Evolutionary conservation across 1,140 invertebrate species (phyloP).

Genomic region (Mycetomoellerius zeteki): DNA sequence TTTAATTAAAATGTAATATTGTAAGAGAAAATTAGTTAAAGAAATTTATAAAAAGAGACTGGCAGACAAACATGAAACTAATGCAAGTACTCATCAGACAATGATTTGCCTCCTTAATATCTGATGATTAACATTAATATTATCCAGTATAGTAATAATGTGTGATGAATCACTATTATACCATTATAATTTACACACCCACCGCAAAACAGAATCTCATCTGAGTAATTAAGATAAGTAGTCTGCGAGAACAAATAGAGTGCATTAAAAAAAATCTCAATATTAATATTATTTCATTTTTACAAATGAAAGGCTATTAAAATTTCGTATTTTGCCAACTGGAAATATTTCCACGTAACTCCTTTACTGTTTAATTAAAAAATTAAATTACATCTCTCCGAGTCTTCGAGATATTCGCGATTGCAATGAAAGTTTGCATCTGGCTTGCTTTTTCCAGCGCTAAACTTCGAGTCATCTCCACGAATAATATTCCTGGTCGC

Average conservation of each 20-base stretch:
- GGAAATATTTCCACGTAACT: constrained; percentile 21
- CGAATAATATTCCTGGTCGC: constrained; percentile 46
- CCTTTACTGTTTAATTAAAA: constrained; percentile 20
- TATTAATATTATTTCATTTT: neutral
- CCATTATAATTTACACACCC: neutral
- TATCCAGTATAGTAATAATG: neutral
- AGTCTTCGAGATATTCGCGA: constrained; percentile 21
- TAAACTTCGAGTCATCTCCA: constrained; percentile 27
- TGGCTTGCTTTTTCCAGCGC: constrained; percentile 6
- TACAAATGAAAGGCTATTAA: neutral
- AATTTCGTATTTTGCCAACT: neutral
- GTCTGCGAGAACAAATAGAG: neutral
- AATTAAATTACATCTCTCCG: constrained; percentile 32
- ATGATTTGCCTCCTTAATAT: neutral
- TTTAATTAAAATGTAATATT: neutral
- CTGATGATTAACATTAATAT: constrained; percentile 15
- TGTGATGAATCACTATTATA: neutral
- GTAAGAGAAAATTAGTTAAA: neutral
- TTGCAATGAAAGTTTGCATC: constrained; percentile 7
- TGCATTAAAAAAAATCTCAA: constrained; percentile 3
- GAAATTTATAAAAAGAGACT: neutral
- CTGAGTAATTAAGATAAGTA: constrained; percentile 28
- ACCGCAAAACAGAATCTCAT: neutral
- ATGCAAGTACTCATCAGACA: neutral
- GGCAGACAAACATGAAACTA: neutral